Conservation (phyloP, 2,113 vertebrate species). For the Ctenomys sociabilis region DNA sequence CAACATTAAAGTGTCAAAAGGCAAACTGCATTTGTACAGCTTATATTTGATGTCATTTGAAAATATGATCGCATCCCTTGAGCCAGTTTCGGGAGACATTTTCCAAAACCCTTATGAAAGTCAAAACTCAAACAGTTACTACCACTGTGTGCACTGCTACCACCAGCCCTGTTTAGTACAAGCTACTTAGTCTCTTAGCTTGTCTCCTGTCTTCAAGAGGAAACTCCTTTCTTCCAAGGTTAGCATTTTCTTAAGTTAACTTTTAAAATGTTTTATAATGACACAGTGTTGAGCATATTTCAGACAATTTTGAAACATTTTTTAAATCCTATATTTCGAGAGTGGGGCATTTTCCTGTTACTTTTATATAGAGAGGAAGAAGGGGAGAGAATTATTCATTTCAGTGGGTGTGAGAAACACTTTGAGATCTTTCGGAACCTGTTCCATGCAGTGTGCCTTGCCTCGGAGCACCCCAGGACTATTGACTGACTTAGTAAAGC, state of each 20-base stretch:
- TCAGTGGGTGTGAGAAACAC: not conserved
- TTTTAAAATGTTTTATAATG: not conserved
- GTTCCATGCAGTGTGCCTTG: not conserved
- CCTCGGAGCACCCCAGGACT: not conserved
- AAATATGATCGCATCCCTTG: not conserved
- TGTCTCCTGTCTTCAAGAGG: not conserved
- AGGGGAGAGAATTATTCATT: not conserved
- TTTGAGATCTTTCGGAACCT: not conserved
- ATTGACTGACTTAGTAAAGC: not conserved
- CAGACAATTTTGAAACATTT: not conserved
- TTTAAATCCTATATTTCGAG: not conserved
- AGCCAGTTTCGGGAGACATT: not conserved
- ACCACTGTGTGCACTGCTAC: no score
- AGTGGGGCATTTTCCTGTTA: not conserved
- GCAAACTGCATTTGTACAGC: not conserved
- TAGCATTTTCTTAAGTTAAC: not conserved
- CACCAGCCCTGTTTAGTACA: not conserved
- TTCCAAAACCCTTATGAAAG: not conserved
- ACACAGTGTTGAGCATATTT: not conserved
- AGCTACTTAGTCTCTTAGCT: not conserved
- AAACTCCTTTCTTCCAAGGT: not conserved
- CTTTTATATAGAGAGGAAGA: not conserved
- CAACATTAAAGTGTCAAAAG: not conserved
- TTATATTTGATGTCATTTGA: not conserved
- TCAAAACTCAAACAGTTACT: not conserved